A percentile compares a stretch with the other conserved stretches of the same genome.
These are phyloP conservation scores for Nymphalis io DNA, from an alignment of 1,140 invertebrate species.

Conservation along the genomic window DNA sequence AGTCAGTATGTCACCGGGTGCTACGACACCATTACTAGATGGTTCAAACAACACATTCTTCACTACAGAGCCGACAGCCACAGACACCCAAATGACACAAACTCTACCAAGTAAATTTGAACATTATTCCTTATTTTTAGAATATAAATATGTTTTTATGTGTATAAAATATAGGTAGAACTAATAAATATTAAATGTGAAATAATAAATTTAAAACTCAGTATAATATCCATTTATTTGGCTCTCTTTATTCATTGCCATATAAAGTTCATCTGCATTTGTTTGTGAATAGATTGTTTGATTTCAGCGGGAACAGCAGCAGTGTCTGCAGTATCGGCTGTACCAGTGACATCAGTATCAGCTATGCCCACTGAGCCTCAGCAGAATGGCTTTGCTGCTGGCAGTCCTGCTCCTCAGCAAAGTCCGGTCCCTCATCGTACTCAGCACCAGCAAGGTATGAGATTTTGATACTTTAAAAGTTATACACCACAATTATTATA, in stretches of 20 bases:
- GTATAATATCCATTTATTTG: no score
- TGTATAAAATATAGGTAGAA: no score
- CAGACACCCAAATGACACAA: constrained; percentile 70
- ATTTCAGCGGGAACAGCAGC: constrained; percentile 45
- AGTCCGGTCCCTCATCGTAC: constrained; percentile 67
- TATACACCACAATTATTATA: no score
- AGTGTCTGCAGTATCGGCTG: constrained; percentile 46
- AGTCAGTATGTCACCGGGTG: constrained; percentile 72
- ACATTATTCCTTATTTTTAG: not conserved
- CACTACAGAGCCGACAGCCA: constrained; percentile 61
- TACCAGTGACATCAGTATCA: constrained; percentile 51
- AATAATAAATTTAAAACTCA: no score
- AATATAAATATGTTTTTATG: not conserved
- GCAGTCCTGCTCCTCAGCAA: constrained; percentile 61
- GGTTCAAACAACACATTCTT: constrained; percentile 64
- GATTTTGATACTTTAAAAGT: not conserved
- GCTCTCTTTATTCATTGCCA: no score
- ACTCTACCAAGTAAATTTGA: constrained; percentile 59
- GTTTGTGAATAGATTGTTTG: not conserved
- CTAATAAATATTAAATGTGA: no score
- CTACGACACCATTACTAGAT: constrained; percentile 67
- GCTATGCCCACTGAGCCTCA: constrained; percentile 50
- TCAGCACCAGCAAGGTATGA: constrained; percentile 74
- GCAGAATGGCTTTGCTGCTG: constrained; percentile 62
- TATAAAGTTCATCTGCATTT: no score